Percentiles rank a stretch among this genome's conserved stretches.
Evolutionary conservation across 2,113 vertebrate species (phyloP).

Genomic region (Pomatorhinus ruficollis): DNA sequence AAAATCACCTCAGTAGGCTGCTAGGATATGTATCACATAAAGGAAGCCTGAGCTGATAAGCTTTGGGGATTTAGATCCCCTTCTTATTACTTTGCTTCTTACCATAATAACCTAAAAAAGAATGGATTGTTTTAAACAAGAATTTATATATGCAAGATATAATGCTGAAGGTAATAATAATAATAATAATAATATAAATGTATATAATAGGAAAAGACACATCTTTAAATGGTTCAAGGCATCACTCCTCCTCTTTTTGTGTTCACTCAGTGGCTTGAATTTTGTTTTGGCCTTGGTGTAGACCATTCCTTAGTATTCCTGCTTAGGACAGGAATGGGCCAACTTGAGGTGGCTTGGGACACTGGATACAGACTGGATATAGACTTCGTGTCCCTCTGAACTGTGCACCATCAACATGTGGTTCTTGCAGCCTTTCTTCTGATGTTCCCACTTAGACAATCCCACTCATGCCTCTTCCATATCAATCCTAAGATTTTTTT

Average conservation of each 20-base stretch:
- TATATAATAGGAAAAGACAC: not conserved
- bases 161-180: not conserved
- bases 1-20: not conserved
- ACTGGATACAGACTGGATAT: rapidly evolving
- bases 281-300: not conserved
- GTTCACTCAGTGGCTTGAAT: not conserved
- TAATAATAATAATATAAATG: not conserved
- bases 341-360: not conserved
- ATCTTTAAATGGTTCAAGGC: not conserved
- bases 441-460: not conserved
- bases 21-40: not conserved
- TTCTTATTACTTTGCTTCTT: not conserved
- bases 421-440: not conserved
- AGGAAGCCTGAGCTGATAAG: not conserved
- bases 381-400: not conserved
- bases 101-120: not conserved
- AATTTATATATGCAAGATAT: not conserved
- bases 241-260: not conserved
- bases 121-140: not conserved
- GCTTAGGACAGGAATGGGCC: not conserved
- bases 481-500: not conserved
- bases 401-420: rapidly evolving
- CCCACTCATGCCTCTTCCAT: not conserved
- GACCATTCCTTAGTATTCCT: not conserved
- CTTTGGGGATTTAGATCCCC: rapidly evolving